These are phyloP conservation scores for Lasioglossum leucozonium DNA, from an alignment of 2,888 invertebrate genomes.

Conservation along the genomic window DNA sequence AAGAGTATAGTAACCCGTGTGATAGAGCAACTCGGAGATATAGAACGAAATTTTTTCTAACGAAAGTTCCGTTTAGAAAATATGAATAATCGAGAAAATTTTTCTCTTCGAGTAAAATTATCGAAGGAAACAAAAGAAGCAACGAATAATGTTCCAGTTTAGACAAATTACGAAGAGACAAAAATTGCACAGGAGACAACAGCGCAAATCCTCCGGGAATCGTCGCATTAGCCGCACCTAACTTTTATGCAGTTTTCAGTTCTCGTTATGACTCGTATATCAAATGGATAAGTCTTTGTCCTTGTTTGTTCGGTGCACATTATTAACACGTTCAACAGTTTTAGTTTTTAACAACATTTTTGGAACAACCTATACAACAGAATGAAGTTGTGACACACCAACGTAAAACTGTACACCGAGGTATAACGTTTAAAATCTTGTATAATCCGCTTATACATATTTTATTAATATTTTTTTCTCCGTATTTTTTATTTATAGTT, in stretches of 20 bases:
- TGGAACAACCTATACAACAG: too few species aligned
- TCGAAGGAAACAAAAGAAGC: background rate
- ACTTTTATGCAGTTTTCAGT: background rate
- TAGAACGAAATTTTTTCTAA: too few species aligned
- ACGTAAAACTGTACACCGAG: too few species aligned
- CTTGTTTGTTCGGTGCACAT: background rate
- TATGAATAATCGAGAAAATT: too few species aligned
- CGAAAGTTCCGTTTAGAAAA: too few species aligned
- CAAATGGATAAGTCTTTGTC: background rate
- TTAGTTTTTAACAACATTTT: too few species aligned
- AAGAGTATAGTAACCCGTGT: too few species aligned
- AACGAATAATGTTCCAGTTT: background rate
- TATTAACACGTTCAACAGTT: background rate
- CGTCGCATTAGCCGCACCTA: background rate
- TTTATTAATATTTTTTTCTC: background rate
- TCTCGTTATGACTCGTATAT: background rate
- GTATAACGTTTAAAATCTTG: background rate
- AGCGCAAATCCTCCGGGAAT: background rate
- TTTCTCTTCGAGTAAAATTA: too few species aligned
- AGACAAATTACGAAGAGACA: background rate
- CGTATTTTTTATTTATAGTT: background rate
- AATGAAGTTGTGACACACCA: too few species aligned
- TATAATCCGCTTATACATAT: too few species aligned
- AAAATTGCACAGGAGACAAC: background rate
- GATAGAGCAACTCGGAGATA: too few species aligned